Base-by-base conservation (phyloP, 2,113 vertebrate species). In the Coreoperca whiteheadi region DNA sequence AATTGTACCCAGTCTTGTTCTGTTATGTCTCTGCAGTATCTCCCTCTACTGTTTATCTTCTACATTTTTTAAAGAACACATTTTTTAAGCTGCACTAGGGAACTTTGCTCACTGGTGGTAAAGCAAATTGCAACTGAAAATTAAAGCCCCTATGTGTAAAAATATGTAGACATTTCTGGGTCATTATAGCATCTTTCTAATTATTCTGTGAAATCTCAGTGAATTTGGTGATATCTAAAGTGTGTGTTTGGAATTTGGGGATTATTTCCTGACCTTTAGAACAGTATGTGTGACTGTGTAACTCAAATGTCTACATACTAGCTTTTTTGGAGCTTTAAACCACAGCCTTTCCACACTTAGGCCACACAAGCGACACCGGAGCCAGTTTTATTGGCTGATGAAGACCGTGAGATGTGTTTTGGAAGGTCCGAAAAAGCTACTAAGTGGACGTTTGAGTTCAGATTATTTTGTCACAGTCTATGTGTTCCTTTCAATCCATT, bases 51-150 rank as follows among this genome's bases (percentile, higher is more conserved):
- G 32, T 65, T 48, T 67, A 20, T 43, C 60, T 16, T 39, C 14
- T 50, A 48, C 50, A 48, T 25, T 28, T 39, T 69, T 48, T 59
- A 48, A 80, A 39, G 41, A 67, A 51, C 30, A 50, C 39, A 72
- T 39, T 46, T 63, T 53, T 39, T 8, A 14, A 30, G 28, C 11
- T 21, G 8, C 37, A 32, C 50, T 1, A 21, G 23, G 54, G 34
- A 43, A 43, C 39, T 75, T 57, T 50, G 11, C 15, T 51, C 7
- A 63, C 21, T 32, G 20, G 20, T 63, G 30, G 12, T 15, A 21
- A 68, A 30, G 25, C 16, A 71, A 48, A 39, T 21, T 28, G n/a
- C 14, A 68, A 51, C 18, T 37, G n/a, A 56, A 83, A 46, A 25
- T 50, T n/a, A 2, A 25, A 63, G 18, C 12, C 14, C 4, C 32